Evolutionary conservation across 1,140 invertebrate species (phyloP).

Genomic region (Drosophila punjabiensis): DNA sequence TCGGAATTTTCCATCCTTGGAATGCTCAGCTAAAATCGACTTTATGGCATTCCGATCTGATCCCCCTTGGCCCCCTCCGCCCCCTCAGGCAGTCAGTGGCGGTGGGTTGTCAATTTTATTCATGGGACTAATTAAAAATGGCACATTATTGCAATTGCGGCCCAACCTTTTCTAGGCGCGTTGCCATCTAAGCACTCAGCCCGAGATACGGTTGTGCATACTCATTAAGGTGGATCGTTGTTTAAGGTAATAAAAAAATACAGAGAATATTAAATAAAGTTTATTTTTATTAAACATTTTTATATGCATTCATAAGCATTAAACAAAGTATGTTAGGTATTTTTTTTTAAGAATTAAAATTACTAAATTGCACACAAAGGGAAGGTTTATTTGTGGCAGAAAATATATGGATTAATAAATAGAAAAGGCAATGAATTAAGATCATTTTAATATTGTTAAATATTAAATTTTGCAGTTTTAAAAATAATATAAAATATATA

Average conservation of each 20-base stretch:
- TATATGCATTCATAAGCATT: neutral
- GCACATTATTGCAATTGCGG: conserved; percentile 64
- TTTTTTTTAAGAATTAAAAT: neutral
- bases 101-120: conserved; percentile 45
- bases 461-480: neutral
- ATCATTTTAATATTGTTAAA: too few relatives aligned
- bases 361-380: neutral
- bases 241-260: neutral
- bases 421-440: too few relatives aligned
- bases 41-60: conserved; percentile 9
- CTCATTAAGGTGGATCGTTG: conserved; percentile 18
- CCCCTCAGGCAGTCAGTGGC: neutral
- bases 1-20: conserved; percentile 39
- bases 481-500: neutral
- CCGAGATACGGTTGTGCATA: conserved; percentile 16
- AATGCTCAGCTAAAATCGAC: conserved; percentile 31
- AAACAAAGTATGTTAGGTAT: neutral
- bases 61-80: neutral
- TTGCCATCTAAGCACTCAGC: conserved; percentile 41
- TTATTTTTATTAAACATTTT: neutral
- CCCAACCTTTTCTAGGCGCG: conserved; percentile 45
- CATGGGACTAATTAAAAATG: conserved; percentile 66
- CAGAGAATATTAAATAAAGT: neutral
- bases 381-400: too few relatives aligned
- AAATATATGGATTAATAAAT: too few relatives aligned